A percentile compares a stretch with the other conserved stretches of the same genome.
Conservation (phyloP, 2,888 invertebrate species). For the Hemaris fuciformis region DNA sequence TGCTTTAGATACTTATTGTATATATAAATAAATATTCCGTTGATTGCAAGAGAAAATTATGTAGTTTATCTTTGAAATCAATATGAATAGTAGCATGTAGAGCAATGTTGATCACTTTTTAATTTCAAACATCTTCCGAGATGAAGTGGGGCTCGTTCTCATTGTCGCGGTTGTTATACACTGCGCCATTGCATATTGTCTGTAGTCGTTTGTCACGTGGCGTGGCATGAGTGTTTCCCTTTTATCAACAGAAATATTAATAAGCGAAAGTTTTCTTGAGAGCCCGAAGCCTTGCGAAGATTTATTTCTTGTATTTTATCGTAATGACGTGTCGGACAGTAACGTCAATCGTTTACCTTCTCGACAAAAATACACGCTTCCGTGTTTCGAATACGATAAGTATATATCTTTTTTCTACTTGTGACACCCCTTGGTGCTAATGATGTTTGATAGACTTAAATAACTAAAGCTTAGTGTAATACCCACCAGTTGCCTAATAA, state of each 20-base stretch:
- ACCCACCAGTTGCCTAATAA: too few relatives aligned
- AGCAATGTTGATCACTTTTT: constrained; percentile 70
- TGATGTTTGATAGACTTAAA: constrained; percentile 42
- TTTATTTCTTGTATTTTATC: constrained; percentile 39
- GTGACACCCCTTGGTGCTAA: constrained; percentile 49
- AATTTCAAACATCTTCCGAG: constrained; percentile 59
- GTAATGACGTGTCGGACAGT: constrained; percentile 44
- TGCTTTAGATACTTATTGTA: too few relatives aligned
- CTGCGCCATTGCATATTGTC: constrained; percentile 56
- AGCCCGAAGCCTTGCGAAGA: constrained; percentile 35
- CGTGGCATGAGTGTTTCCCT: constrained; percentile 66
- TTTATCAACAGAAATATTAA: constrained; percentile 64
- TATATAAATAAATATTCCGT: too few relatives aligned
- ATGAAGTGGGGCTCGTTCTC: constrained; percentile 41
- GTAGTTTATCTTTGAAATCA: too few relatives aligned
- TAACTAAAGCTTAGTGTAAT: constrained; percentile 24
- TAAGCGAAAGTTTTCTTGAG: constrained; percentile 59
- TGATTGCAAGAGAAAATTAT: too few relatives aligned
- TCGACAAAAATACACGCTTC: constrained; percentile 45
- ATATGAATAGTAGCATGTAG: constrained; percentile 38
- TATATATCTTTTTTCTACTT: constrained; percentile 30
- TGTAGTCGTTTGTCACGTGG: constrained; percentile 55
- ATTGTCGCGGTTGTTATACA: constrained; percentile 59
- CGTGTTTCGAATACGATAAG: constrained; percentile 43
- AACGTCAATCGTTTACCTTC: constrained; percentile 49